phyloP scores from a whole-genome alignment of 1,140 invertebrate genomes.

The Megalopta genalis region DNA sequence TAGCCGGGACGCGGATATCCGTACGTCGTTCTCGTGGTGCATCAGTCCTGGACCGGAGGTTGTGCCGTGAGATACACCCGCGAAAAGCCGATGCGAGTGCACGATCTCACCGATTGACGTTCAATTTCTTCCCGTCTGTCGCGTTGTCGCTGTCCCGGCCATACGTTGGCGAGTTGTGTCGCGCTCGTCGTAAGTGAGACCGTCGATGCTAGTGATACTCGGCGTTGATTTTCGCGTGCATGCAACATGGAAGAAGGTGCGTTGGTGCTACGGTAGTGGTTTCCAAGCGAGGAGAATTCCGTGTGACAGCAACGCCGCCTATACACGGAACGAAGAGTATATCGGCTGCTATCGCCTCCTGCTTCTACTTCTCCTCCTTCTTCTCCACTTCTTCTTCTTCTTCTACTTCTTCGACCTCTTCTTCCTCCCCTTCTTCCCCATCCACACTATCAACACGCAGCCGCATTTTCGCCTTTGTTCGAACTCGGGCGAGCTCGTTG shows the following conservation, averaged over 20 bases:
- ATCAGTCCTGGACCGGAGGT: conserved; percentile 48
- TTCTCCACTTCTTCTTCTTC: conserved; percentile 12
- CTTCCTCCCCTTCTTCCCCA: conserved; percentile 4
- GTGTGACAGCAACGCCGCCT: conserved; percentile 49
- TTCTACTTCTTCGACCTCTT: conserved; percentile 14
- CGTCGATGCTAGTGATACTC: conserved; percentile 58
- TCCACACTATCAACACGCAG: conserved; percentile 43
- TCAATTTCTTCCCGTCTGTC: not conserved
- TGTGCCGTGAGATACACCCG: conserved; percentile 30
- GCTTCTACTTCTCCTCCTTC: conserved; percentile 10
- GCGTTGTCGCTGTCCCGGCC: not conserved
- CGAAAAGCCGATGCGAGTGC: conserved; percentile 6
- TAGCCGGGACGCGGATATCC: conserved; percentile 18
- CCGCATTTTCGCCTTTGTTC: conserved; percentile 59
- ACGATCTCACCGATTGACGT: conserved; percentile 10
- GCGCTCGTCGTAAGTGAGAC: conserved; percentile 34
- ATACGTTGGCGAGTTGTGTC: not conserved
- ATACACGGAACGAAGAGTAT: conserved; percentile 51
- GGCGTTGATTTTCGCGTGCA: conserved; percentile 47
- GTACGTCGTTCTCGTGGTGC: conserved; percentile 38
- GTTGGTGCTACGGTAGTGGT: conserved; percentile 65
- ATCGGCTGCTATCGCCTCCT: conserved; percentile 52
- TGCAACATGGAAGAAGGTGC: conserved; percentile 67
- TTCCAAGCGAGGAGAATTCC: conserved; percentile 56
- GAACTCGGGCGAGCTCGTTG: conserved; percentile 49